These are phyloP conservation scores for Tangachromis dhanisi DNA, from an alignment of 2,113 vertebrate species.

Conservation along the genomic window DNA sequence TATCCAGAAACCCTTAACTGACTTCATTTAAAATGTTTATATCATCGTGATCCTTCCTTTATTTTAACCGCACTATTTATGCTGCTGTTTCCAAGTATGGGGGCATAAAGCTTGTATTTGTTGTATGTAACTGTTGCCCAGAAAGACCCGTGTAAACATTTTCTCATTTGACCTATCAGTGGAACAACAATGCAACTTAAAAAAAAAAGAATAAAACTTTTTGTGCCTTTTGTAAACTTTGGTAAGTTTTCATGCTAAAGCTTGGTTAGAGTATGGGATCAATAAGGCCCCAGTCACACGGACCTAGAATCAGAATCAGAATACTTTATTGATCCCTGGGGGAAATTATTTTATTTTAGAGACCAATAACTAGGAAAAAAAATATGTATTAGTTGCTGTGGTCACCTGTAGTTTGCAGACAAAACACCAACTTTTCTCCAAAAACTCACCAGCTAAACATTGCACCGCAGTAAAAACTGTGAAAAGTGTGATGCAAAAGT, in stretches of 20 bases:
- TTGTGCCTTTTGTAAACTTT: neutral
- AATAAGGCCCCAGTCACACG: neutral
- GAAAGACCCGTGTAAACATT: neutral
- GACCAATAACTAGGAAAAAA: neutral
- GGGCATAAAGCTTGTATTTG: neutral
- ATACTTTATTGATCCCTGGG: too few species aligned
- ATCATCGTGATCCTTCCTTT: neutral
- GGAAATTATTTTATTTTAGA: neutral
- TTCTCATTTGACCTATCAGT: neutral
- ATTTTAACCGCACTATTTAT: neutral
- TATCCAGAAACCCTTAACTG: neutral
- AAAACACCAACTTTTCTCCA: neutral
- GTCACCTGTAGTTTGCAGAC: neutral
- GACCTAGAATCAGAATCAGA: neutral
- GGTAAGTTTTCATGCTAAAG: neutral
- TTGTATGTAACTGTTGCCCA: neutral
- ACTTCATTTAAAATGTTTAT: neutral
- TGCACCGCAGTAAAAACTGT: fast-evolving
- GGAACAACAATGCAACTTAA: neutral
- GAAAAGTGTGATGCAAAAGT: neutral
- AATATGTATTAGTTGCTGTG: neutral
- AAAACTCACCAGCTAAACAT: neutral
- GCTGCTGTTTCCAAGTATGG: neutral
- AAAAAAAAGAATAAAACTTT: neutral
- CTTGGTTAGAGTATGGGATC: neutral